These are phyloP conservation scores for Cladorhizidae sp. DNA, from an alignment of 37 sponge, comb jelly and placozoan genomes.

Conservation along the genomic window DNA sequence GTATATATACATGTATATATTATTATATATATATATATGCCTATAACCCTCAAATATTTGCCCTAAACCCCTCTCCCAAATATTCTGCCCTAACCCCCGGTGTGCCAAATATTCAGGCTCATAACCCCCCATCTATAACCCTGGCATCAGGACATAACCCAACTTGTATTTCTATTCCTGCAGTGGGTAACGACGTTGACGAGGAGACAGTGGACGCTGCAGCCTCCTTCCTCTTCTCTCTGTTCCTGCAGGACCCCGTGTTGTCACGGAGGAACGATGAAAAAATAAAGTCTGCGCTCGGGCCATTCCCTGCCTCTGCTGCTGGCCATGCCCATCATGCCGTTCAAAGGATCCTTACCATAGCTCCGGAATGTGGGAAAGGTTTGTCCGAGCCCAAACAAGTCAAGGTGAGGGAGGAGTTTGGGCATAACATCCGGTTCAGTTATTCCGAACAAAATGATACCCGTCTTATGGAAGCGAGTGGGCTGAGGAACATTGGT, in stretches of 20 bases:
- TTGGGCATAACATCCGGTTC: constrained; percentile 69
- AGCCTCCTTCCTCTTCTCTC: constrained; percentile 51
- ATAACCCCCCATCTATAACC: too few species aligned
- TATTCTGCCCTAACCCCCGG: too few species aligned
- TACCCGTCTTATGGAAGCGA: not conserved
- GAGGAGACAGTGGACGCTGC: constrained; percentile 48
- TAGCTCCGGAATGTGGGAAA: constrained; percentile 3
- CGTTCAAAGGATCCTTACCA: constrained; percentile 35
- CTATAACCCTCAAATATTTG: too few species aligned
- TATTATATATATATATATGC: too few species aligned
- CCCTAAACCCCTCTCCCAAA: too few species aligned
- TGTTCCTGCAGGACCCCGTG: constrained; percentile 29
- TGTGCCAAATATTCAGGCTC: too few species aligned
- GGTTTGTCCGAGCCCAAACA: not conserved
- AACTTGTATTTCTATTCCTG: not conserved
- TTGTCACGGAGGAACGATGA: constrained; percentile 42
- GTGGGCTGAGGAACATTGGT: not conserved
- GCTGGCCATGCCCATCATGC: constrained; percentile 40
- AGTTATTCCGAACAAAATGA: constrained; percentile 4
- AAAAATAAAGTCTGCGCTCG: constrained; percentile 39
- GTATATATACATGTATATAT: too few species aligned
- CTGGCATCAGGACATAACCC: too few species aligned
- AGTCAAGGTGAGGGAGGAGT: constrained; percentile 44
- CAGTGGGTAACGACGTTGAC: constrained; percentile 48
- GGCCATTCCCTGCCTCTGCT: constrained; percentile 74